Evolutionary conservation across 2,113 vertebrate species (phyloP), one percentile per base, ranked within the genome.

Genomic region (Scomber scombrus): DNA sequence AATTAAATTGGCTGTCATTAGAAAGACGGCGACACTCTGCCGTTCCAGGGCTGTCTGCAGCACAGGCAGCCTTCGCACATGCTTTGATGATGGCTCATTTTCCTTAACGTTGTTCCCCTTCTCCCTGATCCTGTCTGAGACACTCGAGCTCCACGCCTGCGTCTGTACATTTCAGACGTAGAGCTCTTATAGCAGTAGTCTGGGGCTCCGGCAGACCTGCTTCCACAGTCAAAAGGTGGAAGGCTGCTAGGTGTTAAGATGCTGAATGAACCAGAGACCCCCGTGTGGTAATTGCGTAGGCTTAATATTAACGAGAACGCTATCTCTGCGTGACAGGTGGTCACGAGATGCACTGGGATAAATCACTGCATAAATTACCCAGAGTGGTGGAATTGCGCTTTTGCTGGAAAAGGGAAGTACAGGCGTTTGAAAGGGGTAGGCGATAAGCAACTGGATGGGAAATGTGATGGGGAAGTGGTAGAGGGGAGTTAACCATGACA

Each of bases 271-370:
- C 83, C 78, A 63, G 43, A 83, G 76, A 87, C 72, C 73, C 68
- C 71, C 74, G 64, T 62, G 82, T 87, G 71, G 86, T 90, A 92
- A 93, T 85, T 91, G 80, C 89, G 70, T 81, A 51, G 83, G 82
- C 84, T 81, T 89, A 85, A 84, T 78, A 71, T 60, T 66, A 78
- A 57, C 72, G 72, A 80, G 69, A 89, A 88, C 73, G 64, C 82
- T 93, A 92, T 93, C 91, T 75, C 55, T 26, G 47, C 82, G 52
- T 88, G 90, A 90, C 91, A 93, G 91, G 85, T 91, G 85, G 90
- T 91, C 89, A 86, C 23, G 67, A 90, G 90, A 92, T 91, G 77
- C 68, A 76, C 65, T 56, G 83, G 85, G 84, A 92, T 89, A 90
- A 88, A 91, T 88, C 62, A 3, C 85, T 82, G 88, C 76, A 91